Conservation (phyloP, 2,113 vertebrate species). For the Corythoichthys haematopterus region DNA sequence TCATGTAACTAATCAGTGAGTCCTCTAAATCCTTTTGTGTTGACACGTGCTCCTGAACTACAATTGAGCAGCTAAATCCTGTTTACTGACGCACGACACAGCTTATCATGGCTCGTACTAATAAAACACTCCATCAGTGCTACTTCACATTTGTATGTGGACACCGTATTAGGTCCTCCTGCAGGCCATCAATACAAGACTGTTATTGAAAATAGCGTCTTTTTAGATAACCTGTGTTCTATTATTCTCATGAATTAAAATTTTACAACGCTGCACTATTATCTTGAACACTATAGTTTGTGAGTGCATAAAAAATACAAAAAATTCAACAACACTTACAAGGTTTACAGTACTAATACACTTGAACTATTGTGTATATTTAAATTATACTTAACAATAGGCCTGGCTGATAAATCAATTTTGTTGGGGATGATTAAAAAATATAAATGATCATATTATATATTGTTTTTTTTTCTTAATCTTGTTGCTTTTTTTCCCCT, state of each 20-base stretch:
- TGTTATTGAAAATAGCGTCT: neutral
- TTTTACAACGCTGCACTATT: too few relatives aligned
- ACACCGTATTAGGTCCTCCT: neutral
- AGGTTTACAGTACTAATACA: neutral
- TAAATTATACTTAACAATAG: too few relatives aligned
- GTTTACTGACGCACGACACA: slow-evolving; percentile 38
- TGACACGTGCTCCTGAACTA: slow-evolving; percentile 47
- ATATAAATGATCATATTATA: too few relatives aligned
- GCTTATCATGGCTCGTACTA: slow-evolving; percentile 13
- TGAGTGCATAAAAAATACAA: too few relatives aligned
- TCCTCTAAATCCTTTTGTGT: slow-evolving; percentile 39
- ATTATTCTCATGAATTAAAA: too few relatives aligned
- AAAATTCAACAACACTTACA: neutral
- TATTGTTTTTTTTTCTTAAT: too few relatives aligned
- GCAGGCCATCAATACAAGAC: neutral
- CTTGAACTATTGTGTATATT: neutral
- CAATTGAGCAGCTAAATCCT: slow-evolving; percentile 49
- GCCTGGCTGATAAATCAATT: too few relatives aligned
- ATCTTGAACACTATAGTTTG: too few relatives aligned
- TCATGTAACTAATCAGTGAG: slow-evolving; percentile 9
- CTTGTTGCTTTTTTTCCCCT: too few relatives aligned
- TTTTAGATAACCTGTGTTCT: neutral
- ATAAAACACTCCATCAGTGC: slow-evolving; percentile 13
- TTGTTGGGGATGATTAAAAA: too few relatives aligned
- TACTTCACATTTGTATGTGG: neutral